Evolutionary conservation across 2,888 invertebrate genomes (phyloP).

Genomic region (Polydrusus cervinus): DNA sequence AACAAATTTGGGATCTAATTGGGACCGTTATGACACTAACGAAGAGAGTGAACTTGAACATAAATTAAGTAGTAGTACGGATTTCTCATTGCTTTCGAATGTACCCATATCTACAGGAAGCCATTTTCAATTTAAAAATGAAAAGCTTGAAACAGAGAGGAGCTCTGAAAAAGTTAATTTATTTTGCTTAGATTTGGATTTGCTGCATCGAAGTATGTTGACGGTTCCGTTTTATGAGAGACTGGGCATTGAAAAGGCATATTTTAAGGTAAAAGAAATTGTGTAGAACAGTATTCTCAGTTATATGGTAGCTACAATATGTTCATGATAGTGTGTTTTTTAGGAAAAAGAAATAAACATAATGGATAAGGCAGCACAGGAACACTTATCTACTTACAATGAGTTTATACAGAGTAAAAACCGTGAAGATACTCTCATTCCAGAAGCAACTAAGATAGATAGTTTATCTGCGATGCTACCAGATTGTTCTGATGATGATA

Average conservation of each 20-base stretch:
- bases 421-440: neutral
- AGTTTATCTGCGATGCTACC: neutral
- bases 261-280: slow-evolving; percentile 51
- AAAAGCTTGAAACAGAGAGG: slow-evolving; percentile 48
- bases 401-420: slow-evolving; percentile 4
- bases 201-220: slow-evolving; percentile 52
- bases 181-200: slow-evolving; percentile 54
- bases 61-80: slow-evolving; percentile 37
- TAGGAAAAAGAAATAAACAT: slow-evolving; percentile 33
- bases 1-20: slow-evolving; percentile 54
- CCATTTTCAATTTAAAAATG: slow-evolving; percentile 54
- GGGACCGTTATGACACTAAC: slow-evolving; percentile 55
- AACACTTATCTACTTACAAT: slow-evolving; percentile 20
- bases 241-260: slow-evolving; percentile 48
- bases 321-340: neutral
- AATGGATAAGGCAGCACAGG: slow-evolving; percentile 39
- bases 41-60: slow-evolving; percentile 35
- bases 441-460: neutral
- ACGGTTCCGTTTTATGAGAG: slow-evolving; percentile 55
- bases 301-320: neutral
- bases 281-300: neutral
- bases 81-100: slow-evolving; percentile 46
- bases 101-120: slow-evolving; percentile 50
- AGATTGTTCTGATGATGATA: neutral
- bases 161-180: slow-evolving; percentile 41